Base-by-base conservation (phyloP, 2,113 vertebrate species). In the Circaetus cinerascens region DNA sequence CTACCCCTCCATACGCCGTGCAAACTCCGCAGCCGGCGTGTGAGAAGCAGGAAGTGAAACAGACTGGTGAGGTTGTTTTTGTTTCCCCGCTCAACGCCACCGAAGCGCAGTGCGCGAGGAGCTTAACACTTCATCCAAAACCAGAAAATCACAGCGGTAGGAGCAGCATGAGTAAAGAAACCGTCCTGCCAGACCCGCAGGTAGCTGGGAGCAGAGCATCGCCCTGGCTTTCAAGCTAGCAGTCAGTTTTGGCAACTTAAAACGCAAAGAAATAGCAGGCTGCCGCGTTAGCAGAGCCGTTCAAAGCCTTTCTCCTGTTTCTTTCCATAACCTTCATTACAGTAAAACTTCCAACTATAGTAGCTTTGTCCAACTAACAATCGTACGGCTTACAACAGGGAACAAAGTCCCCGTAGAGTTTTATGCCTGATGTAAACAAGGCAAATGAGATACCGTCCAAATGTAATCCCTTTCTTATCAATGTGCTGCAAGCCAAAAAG, bases 1-100 rank as follows among this genome's bases (percentile, higher is more conserved):
- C 20, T 50, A 30, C 60, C 34, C 53, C 60, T 81, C 59, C 0
- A 0, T 3, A 11, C 0, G 0, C 80, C 0, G 2, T n/a, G 60
- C 67, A 71, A 84, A 50, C 5, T 5, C 71, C 1, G 9, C 13
- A 13, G 84, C 68, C 7, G 8, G 81, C 0, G 4, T 53, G 73
- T 91, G 94, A 94, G 95, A 96, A 95, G 86, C 91, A 95, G 97
- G 97, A 97, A 97, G 94, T 86, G 97, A 95, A 96, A 96, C 48
- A 11, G 56, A 86, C 96, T 68, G 80, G 36, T 14, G 80, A 90
- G 64, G 56, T 36, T 94, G 89, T 73, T 93, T 91, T 56, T 82
- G 81, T 90, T 94, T 79, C 87, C 51, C 64, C 0, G 5, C 55
- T 76, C 71, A 78, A 56, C 2, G 0, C 69, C 46, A 5, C 64